Conservation (phyloP, 2,888 invertebrate species). For the Tenthredo livida region DNA sequence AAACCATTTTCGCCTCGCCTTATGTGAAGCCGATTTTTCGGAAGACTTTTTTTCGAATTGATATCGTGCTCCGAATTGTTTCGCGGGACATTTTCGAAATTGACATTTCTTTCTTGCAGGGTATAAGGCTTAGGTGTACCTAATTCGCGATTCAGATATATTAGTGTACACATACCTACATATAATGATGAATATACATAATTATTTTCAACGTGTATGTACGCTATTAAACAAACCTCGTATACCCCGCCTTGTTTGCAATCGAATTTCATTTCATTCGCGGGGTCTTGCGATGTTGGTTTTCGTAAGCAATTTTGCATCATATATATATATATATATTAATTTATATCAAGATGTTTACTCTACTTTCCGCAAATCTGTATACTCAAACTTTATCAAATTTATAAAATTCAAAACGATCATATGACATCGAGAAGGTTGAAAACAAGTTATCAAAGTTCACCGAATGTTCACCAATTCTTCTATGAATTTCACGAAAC, state of each 20-base stretch:
- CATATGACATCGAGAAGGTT: no score
- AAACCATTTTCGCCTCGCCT: background rate
- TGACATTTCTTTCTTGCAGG: no score
- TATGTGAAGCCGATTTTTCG: no score
- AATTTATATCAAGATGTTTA: background rate
- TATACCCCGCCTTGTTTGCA: background rate
- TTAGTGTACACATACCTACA: background rate
- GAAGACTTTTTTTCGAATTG: background rate
- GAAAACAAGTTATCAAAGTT: background rate
- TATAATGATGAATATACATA: background rate
- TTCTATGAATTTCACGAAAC: no score
- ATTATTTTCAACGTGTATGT: background rate
- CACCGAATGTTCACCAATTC: background rate
- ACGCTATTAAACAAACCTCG: background rate
- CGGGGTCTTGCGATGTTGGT: background rate
- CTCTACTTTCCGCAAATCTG: background rate
- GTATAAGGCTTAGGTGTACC: no score
- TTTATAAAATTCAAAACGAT: background rate
- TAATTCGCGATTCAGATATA: background rate
- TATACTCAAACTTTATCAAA: background rate
- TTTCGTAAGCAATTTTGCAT: background rate
- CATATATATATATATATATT: background rate
- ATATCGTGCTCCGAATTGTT: background rate
- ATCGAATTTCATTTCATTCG: background rate
- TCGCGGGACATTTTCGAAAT: no score